A percentile compares a stretch with the other conserved stretches of the same genome.
Evolutionary conservation across 2,888 invertebrate species (phyloP).

Genomic region (Thecophora atra): DNA sequence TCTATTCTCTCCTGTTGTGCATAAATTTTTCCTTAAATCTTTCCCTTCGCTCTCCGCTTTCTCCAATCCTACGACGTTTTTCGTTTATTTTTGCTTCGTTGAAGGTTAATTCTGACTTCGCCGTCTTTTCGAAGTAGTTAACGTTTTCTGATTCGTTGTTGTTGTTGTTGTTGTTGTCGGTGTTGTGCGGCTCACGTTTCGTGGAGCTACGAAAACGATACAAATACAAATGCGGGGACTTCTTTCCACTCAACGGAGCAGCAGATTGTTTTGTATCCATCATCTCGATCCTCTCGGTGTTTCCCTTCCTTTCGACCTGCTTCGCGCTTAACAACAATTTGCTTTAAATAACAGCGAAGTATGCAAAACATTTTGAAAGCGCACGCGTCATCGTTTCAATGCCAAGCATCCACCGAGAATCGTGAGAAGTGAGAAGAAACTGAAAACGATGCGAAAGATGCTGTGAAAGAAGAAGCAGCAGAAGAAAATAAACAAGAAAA

Average conservation of each 20-base stretch:
- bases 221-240: neutral
- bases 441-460: neutral
- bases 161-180: slow-evolving; percentile 2
- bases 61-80: neutral
- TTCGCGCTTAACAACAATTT: neutral
- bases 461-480: slow-evolving; percentile 8
- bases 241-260: slow-evolving; percentile 3
- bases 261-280: slow-evolving; percentile 16
- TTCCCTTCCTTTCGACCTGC: neutral
- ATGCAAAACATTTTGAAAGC: slow-evolving; percentile 24
- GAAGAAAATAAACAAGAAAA: too few relatives aligned
- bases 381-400: slow-evolving; percentile 28
- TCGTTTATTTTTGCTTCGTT: neutral
- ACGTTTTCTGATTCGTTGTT: neutral
- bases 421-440: neutral
- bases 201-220: neutral
- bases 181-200: neutral
- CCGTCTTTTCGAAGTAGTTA: neutral
- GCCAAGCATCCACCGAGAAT: slow-evolving; percentile 15
- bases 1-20: neutral
- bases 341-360: neutral
- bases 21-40: neutral
- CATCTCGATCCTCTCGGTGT: neutral
- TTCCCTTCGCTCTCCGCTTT: neutral
- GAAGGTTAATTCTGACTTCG: neutral